These are phyloP conservation scores for Lutraria lutraria DNA, from an alignment of 2,888 invertebrate species.

Conservation along the genomic window DNA sequence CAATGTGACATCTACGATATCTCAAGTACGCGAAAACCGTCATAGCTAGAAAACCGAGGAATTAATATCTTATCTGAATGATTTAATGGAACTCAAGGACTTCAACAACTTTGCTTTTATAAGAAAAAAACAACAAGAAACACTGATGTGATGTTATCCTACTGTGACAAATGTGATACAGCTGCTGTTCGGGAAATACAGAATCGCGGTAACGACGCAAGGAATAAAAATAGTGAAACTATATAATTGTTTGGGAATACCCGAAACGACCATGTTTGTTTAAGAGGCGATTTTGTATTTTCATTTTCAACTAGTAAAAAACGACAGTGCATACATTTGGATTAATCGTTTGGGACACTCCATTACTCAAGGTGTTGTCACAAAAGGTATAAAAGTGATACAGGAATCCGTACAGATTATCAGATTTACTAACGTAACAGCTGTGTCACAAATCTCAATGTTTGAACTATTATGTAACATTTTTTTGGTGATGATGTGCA, in stretches of 20 bases:
- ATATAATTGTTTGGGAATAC: no score
- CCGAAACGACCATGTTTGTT: no score
- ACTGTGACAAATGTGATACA: not conserved
- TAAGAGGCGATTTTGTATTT: no score
- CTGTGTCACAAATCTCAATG: not conserved
- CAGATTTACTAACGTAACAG: not conserved
- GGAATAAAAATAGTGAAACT: not conserved
- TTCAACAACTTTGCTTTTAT: not conserved
- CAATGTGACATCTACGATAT: not conserved
- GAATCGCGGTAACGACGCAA: not conserved
- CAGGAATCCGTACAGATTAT: no score
- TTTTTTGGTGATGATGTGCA: not conserved
- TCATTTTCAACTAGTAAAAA: no score
- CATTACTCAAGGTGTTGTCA: no score
- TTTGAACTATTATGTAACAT: not conserved
- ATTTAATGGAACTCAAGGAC: not conserved
- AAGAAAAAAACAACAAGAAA: not conserved
- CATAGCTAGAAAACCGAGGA: not conserved
- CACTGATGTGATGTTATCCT: not conserved
- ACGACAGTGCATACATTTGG: no score
- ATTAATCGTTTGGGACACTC: no score
- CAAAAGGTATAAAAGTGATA: no score
- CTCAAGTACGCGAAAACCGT: not conserved
- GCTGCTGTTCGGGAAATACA: not conserved
- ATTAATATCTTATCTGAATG: not conserved